These are phyloP conservation scores for Coregonus suidteri DNA, from an alignment of 2,797 vertebrate species.

Conservation along the genomic window DNA sequence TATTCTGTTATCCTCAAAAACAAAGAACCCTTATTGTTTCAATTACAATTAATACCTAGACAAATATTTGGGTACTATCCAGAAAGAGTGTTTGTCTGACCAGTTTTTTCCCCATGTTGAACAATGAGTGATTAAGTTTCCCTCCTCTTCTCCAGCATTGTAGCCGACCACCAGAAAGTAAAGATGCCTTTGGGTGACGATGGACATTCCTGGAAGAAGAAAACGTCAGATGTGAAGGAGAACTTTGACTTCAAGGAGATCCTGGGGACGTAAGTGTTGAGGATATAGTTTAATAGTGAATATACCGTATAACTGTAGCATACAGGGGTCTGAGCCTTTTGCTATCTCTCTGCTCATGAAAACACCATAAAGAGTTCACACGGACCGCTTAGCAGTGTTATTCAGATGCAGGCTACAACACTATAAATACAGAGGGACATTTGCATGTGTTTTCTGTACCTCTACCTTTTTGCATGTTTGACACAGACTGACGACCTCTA, in stretches of 20 bases:
- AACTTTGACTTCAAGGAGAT: slow-evolving; percentile 82
- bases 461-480: slow-evolving; percentile 7
- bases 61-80: not conserved
- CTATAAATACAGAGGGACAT: not conserved
- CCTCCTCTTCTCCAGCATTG: slow-evolving; percentile 60
- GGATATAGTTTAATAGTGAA: not conserved
- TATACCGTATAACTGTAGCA: no score
- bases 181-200: slow-evolving; percentile 83
- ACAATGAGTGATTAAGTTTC: slow-evolving; percentile 20
- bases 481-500: not conserved
- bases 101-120: not conserved
- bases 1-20: no score
- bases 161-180: slow-evolving; percentile 70
- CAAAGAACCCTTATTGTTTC: no score
- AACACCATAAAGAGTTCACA: not conserved
- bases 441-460: slow-evolving; percentile 22
- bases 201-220: slow-evolving; percentile 80
- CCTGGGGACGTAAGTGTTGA: slow-evolving; percentile 80
- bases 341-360: not conserved
- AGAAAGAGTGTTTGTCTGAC: slow-evolving; percentile 45
- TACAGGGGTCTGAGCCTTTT: not conserved
- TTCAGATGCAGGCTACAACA: not conserved
- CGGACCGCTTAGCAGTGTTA: no score
- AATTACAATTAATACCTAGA: not conserved
- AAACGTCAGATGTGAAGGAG: slow-evolving; percentile 78